Percentiles rank a stretch among this genome's conserved stretches.
Evolutionary conservation across 1,140 invertebrate genomes (phyloP).

Genomic region (Diabrotica virgifera): DNA sequence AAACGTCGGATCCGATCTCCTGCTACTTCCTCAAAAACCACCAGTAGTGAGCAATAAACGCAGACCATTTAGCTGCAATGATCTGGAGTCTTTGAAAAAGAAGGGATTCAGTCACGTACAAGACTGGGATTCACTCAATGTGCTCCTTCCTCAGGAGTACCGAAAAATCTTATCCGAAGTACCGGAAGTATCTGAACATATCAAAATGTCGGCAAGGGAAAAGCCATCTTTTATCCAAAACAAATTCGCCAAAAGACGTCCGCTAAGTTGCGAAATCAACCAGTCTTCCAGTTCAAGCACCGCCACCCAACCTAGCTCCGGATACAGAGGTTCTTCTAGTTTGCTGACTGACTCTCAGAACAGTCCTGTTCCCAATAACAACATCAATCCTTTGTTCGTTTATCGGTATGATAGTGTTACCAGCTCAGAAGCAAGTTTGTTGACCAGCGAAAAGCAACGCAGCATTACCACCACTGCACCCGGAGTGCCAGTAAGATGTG

Average conservation of each 20-base stretch:
- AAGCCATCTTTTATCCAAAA: constrained; percentile 65
- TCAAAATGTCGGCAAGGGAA: constrained; percentile 55
- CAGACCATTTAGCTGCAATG: constrained; percentile 76
- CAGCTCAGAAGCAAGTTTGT: constrained; percentile 63
- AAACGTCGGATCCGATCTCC: constrained; percentile 53
- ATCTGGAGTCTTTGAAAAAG: constrained; percentile 75
- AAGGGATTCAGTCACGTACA: constrained; percentile 78
- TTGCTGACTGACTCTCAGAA: constrained; percentile 74
- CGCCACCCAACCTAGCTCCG: constrained; percentile 76
- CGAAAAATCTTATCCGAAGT: constrained; percentile 70
- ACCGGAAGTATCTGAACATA: constrained; percentile 66
- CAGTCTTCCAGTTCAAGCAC: constrained; percentile 71
- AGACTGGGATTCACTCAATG: constrained; percentile 88
- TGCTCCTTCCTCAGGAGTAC: constrained; percentile 80
- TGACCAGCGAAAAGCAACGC: constrained; percentile 53
- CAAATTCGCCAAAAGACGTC: constrained; percentile 55
- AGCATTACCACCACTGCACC: constrained; percentile 51
- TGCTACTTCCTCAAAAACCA: constrained; percentile 46
- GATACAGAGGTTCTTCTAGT: constrained; percentile 80
- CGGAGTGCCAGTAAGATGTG: constrained; percentile 60
- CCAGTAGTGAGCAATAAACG: constrained; percentile 37
- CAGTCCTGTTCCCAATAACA: constrained; percentile 53
- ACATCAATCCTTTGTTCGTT: constrained; percentile 70
- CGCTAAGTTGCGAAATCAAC: constrained; percentile 59
- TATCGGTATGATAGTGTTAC: constrained; percentile 77